Evolutionary conservation across 2,888 invertebrate genomes (phyloP), one percentile per base, ranked within the genome.

Genomic region (Eledona agricola): DNA sequence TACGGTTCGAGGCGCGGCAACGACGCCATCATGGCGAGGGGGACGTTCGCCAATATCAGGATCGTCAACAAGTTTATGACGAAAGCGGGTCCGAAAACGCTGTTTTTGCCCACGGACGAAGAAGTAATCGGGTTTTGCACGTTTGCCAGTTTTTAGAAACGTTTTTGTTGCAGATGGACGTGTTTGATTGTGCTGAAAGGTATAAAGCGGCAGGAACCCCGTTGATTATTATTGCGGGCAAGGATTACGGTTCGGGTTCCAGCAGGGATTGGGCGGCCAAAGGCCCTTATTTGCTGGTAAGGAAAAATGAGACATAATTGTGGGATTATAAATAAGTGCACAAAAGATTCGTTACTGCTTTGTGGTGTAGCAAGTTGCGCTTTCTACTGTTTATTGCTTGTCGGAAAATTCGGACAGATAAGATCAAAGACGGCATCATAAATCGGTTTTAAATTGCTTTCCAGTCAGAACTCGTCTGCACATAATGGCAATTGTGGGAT

Each of bases 241-340:
- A 96, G 73, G 98, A 99, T 75, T 99, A 99, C 72, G 98, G 99
- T 0, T 93, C 93, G 0, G 99, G 99, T 0, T 97, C 97, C 0
- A 96, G 96, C 35, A 82, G 99, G 10, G 98, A 99, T 77, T 99
- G 99, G 98, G 98, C 98, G 0, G 98, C 98, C 0, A 99, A 99
- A 72, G 99, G 98, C 51, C 96, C 98, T 0, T 94, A 86, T 76
- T 80, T 98, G 43, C 76, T 95, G 77, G 94, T 93, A 64, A 81
- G 83, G n/a, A n/a, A n/a, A n/a, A n/a, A n/a, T n/a, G n/a, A n/a
- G n/a, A n/a, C n/a, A n/a, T n/a, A n/a, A n/a, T n/a, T n/a, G n/a
- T n/a, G n/a, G n/a, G n/a, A n/a, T n/a, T n/a, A n/a, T n/a, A n/a
- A n/a, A n/a, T n/a, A n/a, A n/a, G n/a, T n/a, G n/a, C n/a, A n/a